Percentiles rank a stretch among this genome's conserved stretches.
Evolutionary conservation across 2,888 invertebrate species (phyloP).

Genomic region (Hypselothyrea guttata): DNA sequence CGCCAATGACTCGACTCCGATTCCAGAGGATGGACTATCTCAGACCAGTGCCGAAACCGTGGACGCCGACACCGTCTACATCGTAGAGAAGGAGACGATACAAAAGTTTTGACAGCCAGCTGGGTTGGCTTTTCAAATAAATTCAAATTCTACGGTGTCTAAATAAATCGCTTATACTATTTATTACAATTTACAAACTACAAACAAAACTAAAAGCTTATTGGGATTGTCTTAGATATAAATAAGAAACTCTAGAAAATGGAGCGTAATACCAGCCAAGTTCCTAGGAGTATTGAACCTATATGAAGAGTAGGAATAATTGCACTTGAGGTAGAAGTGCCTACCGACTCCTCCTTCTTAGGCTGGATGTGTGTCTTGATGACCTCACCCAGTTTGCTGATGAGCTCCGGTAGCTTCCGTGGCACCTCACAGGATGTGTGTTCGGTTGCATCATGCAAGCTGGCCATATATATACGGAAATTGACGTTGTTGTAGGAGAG

Average conservation of each 20-base stretch:
- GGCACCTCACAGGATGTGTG: constrained; percentile 88
- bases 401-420: constrained; percentile 84
- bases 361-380: constrained; percentile 80
- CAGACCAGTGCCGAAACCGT: constrained; percentile 73
- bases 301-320: constrained; percentile 11
- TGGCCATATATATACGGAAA: constrained; percentile 88
- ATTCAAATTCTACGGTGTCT: constrained; percentile 13
- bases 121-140: constrained; percentile 36
- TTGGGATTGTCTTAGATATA: constrained; percentile 13
- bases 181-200: constrained; percentile 54
- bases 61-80: constrained; percentile 70
- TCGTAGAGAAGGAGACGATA: constrained; percentile 37
- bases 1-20: constrained; percentile 21
- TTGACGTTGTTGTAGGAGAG: constrained; percentile 86
- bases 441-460: constrained; percentile 87
- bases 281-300: constrained; percentile 11
- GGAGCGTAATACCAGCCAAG: constrained; percentile 25
- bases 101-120: constrained; percentile 51
- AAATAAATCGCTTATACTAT: constrained; percentile 54
- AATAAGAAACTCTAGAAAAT: constrained; percentile 27
- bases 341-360: constrained; percentile 4
- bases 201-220: constrained; percentile 20
- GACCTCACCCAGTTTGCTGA: constrained; percentile 84
- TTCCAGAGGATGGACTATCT: constrained; percentile 66
- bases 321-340: constrained; percentile 7